Base-by-base conservation (phyloP, 2,888 invertebrate genomes). In the Phorcus lineatus region DNA sequence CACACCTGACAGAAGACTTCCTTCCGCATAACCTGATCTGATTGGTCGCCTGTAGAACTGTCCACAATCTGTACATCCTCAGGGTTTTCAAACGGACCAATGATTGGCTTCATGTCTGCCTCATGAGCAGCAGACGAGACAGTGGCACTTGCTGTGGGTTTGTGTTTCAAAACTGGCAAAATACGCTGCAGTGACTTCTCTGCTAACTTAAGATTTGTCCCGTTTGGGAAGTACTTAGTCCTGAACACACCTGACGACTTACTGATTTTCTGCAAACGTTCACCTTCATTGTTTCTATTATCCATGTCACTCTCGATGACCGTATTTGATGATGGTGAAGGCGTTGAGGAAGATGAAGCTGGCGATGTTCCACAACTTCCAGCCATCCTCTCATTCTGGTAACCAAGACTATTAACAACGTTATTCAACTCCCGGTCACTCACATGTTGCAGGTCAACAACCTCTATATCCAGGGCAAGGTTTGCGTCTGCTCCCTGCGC, bases 1-100 rank as follows among this genome's bases (percentile, higher is more conserved):
- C 92, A 92, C 66, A 92, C 92, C 83, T 92, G 91, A 79, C 92
- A 92, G 0, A 80, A 19, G 0, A 77, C 57, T 62, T 55, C 67
- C 24, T 83, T 54, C 55, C 28, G 24, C 24, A 76, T 28, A 40
- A 47, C 11, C 4, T 13, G 17, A 17, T 2, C 47, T 28, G 67
- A 36, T 47, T 19, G 28, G 40, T 19, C 11, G 31, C n/a, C n/a
- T 70, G 57, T 22, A 4, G 28, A 13, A 28, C 62, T 28, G 28
- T 28, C 24, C 13, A 22, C 28, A 16, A 24, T 17, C 28, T 62
- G 28, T 3, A 24, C 62, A 62, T 2, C 1, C 24, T 24, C 22
- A 7, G 9, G 62, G 22, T 16, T 62, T 24, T 28, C 62, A 62
- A 13, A 22, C 24, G 22, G 9, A 47, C 47, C 13, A 13, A 47